Conservation (phyloP, 1,140 invertebrate species). For the Rhopalosiphum padi region DNA sequence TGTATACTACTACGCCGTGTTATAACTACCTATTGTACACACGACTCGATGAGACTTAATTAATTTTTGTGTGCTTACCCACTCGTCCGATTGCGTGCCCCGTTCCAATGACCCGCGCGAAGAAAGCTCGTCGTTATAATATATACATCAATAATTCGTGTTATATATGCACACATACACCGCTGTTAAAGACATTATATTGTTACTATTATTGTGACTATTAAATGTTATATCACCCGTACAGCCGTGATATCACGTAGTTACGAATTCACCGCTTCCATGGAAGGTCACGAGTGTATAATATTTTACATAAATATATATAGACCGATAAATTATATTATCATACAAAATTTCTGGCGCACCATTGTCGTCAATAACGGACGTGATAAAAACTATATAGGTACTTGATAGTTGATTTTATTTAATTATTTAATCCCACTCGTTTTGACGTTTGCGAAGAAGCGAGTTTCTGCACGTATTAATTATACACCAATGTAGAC, state of each 20-base stretch:
- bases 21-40: not conserved
- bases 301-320: not conserved
- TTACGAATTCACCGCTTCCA: not conserved
- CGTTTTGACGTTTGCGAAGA: not conserved
- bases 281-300: not conserved
- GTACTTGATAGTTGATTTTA: not conserved
- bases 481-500: not conserved
- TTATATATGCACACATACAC: not conserved
- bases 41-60: conserved; percentile 40
- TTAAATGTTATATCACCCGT: not conserved
- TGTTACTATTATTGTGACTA: not conserved
- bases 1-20: not conserved
- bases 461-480: not conserved
- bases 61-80: conserved; percentile 24
- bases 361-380: not conserved
- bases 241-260: not conserved
- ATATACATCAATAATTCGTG: not conserved
- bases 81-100: conserved; percentile 47
- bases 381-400: not conserved
- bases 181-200: not conserved
- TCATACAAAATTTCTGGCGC: not conserved
- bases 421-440: not conserved
- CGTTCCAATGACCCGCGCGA: conserved; percentile 21
- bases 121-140: conserved; percentile 29
- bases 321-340: not conserved